Conservation (phyloP, 2,797 vertebrate species). For the Malurus leucopterus region DNA sequence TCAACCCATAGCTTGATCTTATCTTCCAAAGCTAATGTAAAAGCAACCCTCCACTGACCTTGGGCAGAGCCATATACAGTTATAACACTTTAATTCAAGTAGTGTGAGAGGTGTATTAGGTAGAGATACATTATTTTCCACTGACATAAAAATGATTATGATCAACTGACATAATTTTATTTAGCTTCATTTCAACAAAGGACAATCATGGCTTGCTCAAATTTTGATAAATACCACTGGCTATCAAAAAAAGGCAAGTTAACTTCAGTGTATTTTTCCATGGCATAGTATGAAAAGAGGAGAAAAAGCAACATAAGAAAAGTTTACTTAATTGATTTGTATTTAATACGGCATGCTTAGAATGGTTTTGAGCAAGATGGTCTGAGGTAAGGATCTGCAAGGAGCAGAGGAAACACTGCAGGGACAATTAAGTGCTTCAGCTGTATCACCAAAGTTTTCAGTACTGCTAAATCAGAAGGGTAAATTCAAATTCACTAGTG, state of each 20-base stretch:
- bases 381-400: background rate
- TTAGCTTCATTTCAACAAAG: background rate
- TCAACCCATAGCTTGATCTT: background rate
- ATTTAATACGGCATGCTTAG: background rate
- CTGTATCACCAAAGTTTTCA: background rate
- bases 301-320: background rate
- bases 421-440: background rate
- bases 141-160: background rate
- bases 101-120: background rate
- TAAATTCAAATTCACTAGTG: background rate
- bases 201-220: background rate
- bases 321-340: background rate
- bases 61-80: background rate
- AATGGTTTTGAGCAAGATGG: background rate
- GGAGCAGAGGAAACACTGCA: background rate
- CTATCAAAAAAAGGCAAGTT: background rate
- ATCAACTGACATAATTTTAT: background rate
- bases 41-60: background rate
- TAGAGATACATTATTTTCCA: background rate
- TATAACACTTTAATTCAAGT: background rate
- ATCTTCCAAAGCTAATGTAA: background rate
- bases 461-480: background rate
- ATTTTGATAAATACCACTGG: background rate
- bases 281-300: background rate
- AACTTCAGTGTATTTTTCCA: background rate